Base-by-base conservation (phyloP, 1,140 invertebrate species). In the Nasonia vitripennis region DNA sequence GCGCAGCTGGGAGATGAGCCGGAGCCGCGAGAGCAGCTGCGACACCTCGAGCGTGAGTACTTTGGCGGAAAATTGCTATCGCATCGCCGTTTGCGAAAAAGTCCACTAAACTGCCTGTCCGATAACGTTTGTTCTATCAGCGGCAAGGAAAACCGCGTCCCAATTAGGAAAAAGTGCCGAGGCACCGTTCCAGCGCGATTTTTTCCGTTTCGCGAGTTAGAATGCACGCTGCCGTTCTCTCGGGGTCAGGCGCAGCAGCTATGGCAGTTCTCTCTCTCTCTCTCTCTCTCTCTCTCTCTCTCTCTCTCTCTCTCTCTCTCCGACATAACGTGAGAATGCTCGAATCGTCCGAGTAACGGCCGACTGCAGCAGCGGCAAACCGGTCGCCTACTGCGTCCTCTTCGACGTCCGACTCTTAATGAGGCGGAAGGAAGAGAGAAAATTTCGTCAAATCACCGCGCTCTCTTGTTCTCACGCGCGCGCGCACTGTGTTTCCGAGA, bases 1-100 rank as follows among this genome's bases (percentile, higher is more conserved):
- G 17, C 27, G 17, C n/a, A 87, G 55, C 79, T 81, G 73, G 77
- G 83, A 88, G 87, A 85, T 23, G 74, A 55, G 51, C 74, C 70
- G 71, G 84, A 85, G 85, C 74, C 85, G 80, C 41, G 27, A 84
- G 80, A 84, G 68, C 41, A 48, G 73, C 81, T 48, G 74, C 78
- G 37, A 79, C 48, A 34, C 48, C 34, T 74, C 48, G 78, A 74
- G 31, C 41, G 83, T 84, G 77, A 84, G 83, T 84, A 79, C 17
- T n/a, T 62, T 62, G 0, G 4, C 14, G 20, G 55, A 62, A 62
- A 55, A 55, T 55, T 27, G 27, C 27, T 27, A 27, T 1, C 27
- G 27, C n/a, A n/a, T n/a, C n/a, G n/a, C n/a, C n/a, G n/a, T n/a
- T n/a, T n/a, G n/a, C n/a, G n/a, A n/a, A n/a, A n/a, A n/a, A n/a